Base-by-base conservation (phyloP, 1,140 invertebrate species). In the Megathymus violae region DNA sequence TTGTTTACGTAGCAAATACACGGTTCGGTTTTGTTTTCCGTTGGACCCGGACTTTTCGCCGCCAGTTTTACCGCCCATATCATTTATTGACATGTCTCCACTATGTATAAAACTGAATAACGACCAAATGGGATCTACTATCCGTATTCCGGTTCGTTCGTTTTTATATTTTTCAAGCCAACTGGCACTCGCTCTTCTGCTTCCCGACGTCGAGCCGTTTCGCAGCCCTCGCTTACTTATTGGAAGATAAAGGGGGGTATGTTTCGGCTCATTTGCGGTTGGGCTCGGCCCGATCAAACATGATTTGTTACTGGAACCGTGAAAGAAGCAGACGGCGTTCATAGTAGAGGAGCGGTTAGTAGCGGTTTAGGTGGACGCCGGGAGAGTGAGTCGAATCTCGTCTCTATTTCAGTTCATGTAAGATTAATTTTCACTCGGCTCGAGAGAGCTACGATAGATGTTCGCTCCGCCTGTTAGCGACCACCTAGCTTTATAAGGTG, bases 241-340 rank as follows among this genome's bases (percentile, higher is more conserved):
- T 86, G 78, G 78, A 80, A 85, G 82, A 86, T 88, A 88, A 86
- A 88, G 74, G 78, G n/a, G 77, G 67, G 73, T 77, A 67, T 88
- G 81, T 85, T 88, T 84, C 83, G 83, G 79, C 70, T 84, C 83
- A 85, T 88, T 88, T 86, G 75, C 78, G 82, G 79, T 61, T 62
- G 77, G 72, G 67, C 75, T 77, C 64, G 69, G 75, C 63, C 71
- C 71, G 74, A 80, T 82, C 70, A 66, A 83, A 85, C 74, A 82
- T 79, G 82, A 85, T 86, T 86, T 81, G 78, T 80, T 82, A 85
- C 78, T 82, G 78, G 66, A 54, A 76, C 69, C 63, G 63, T 69
- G 17, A 75, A 74, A 74, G 54, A 54, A 76, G 71, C 67, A 71
- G 64, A 73, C 65, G 64, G 65, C 60, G 52, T 19, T 66, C 64